Base-by-base conservation (phyloP, 2,888 invertebrate species). In the Dynastes grantii region DNA sequence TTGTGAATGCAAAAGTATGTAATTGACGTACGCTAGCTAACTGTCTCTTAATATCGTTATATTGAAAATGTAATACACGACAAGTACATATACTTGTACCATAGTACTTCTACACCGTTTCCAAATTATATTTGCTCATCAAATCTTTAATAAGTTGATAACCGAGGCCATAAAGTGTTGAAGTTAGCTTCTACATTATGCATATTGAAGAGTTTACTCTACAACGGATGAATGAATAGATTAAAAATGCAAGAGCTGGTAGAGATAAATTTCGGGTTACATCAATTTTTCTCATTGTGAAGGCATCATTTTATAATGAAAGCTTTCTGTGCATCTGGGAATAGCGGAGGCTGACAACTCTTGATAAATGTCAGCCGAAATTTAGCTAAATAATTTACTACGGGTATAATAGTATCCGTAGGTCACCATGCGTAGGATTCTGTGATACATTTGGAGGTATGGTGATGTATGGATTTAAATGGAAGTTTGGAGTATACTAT, bases 311-410 rank as follows among this genome's bases (percentile, higher is more conserved):
- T 63, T 29, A 32, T 63, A 63, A 29, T 63, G 63, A 63, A 63
- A 63, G 63, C 63, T 63, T 63, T 63, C 29, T 63, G 63, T 11
- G 32, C 63, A 63, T 11, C 13, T 32, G 63, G 63, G 63, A 63
- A 63, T 32, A 63, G 63, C 32, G 5, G 13, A 63, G 29, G 63
- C 63, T 32, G 29, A 63, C 63, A 32, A 29, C 63, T 11, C 63
- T 63, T 63, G 63, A 63, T 63, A 63, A 63, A 63, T 63, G 63
- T 63, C 63, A 63, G 63, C 9, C 27, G 63, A 63, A 63, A 63
- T 63, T 63, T 63, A 11, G 32, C 27, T 63, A 63, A 63, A 63
- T 63, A 63, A 32, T 63, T 63, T 32, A 63, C 8, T 63, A 8
- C 63, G 63, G 29, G 13, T 63, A 32, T 32, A 32, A 2, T 63